Conservation (phyloP, 35 echinoderm and acorn worm genomes). For the Strongylocentrotus purpuratus region DNA sequence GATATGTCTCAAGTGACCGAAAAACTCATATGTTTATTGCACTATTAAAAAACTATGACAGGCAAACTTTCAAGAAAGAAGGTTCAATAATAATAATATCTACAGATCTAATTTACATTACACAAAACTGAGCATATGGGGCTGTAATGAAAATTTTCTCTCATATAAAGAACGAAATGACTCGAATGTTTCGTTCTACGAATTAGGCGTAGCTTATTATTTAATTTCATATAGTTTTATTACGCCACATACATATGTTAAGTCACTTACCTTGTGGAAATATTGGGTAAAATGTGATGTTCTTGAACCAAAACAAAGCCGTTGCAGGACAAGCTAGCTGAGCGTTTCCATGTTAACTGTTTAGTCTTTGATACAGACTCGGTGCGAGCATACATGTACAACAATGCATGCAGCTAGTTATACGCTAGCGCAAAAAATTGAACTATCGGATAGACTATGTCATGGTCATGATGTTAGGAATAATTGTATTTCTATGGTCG, state of each 20-base stretch:
- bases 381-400: no score
- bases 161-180: background rate
- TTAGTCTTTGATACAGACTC: background rate
- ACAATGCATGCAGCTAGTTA: no score
- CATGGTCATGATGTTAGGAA: no score
- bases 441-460: no score
- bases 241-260: background rate
- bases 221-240: background rate
- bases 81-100: no score
- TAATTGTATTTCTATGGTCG: no score
- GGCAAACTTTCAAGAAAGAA: no score
- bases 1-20: no score
- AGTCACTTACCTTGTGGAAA: background rate
- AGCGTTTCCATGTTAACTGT: slow-evolving; percentile 2
- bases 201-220: background rate
- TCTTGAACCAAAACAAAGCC: background rate
- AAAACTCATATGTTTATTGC: no score
- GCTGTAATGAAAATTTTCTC: background rate
- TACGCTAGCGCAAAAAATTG: no score
- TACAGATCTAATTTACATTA: background rate
- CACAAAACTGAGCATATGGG: background rate
- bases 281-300: background rate
- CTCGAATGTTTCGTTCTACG: background rate
- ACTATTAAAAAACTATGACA: no score
- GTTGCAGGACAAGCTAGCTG: background rate